A percentile compares a stretch with the other conserved stretches of the same genome.
These are phyloP conservation scores for Hydroisotoma schaefferi DNA, from an alignment of 2,888 invertebrate species.

Conservation along the genomic window DNA sequence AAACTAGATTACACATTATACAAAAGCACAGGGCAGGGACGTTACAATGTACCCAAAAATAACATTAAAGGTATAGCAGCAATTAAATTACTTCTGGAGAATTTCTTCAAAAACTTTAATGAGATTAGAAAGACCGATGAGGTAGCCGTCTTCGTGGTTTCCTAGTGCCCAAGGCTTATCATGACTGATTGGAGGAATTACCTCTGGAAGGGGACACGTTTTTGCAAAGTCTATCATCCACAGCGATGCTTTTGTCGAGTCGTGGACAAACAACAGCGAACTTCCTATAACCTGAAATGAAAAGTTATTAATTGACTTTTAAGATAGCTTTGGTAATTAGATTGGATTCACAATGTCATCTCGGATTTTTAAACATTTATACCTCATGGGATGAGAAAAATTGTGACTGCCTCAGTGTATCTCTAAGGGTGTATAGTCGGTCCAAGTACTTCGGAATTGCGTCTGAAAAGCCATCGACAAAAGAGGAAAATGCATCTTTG, in stretches of 20 bases:
- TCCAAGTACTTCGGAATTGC: conserved; percentile 69
- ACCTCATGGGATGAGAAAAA: conserved; percentile 89
- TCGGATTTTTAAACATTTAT: conserved; percentile 18
- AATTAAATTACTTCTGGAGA: conserved; percentile 11
- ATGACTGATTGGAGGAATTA: conserved; percentile 68
- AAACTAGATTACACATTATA: too few species aligned
- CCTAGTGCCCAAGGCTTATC: conserved; percentile 80
- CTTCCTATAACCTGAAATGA: conserved; percentile 74
- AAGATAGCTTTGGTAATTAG: not conserved
- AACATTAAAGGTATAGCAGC: conserved; percentile 8
- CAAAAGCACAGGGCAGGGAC: too few species aligned
- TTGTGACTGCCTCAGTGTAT: conserved; percentile 75
- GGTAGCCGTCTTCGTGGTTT: conserved; percentile 93
- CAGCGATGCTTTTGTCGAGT: conserved; percentile 77
- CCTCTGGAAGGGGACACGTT: conserved; percentile 74
- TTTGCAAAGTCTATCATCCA: conserved; percentile 96
- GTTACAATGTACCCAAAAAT: not conserved
- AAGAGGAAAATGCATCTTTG: conserved; percentile 73
- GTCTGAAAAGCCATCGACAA: conserved; percentile 72
- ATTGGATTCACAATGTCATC: too few species aligned
- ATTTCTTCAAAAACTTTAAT: conserved; percentile 67
- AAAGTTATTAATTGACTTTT: not conserved
- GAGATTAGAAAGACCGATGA: conserved; percentile 85
- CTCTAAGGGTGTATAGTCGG: conserved; percentile 76
- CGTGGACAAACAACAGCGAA: conserved; percentile 91